These are phyloP conservation scores for Clitarchus hookeri DNA, from an alignment of 2,888 invertebrate genomes.

Conservation along the genomic window DNA sequence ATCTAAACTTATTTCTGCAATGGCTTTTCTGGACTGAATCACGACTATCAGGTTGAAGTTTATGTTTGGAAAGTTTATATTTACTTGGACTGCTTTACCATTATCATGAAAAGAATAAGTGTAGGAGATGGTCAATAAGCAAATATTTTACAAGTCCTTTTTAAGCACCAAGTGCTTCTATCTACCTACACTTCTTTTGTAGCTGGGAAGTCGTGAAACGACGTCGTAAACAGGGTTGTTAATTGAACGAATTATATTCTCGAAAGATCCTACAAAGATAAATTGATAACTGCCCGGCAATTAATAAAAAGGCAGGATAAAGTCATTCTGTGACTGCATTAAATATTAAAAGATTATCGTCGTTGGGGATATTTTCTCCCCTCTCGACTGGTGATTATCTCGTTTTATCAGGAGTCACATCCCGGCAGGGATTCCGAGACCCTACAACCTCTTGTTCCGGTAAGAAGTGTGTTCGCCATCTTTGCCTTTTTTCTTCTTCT, in stretches of 20 bases:
- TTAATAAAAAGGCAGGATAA: background rate
- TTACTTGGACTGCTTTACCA: too few species aligned
- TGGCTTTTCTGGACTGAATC: too few species aligned
- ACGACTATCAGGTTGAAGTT: too few species aligned
- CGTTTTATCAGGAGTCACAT: background rate
- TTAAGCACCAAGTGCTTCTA: too few species aligned
- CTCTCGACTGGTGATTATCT: background rate
- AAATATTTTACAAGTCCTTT: too few species aligned
- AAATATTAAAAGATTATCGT: constrained; percentile 5
- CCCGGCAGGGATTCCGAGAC: background rate
- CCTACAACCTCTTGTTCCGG: background rate
- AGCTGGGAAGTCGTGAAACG: background rate
- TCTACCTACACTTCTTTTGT: too few species aligned
- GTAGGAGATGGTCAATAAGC: too few species aligned
- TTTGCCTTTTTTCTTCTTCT: background rate
- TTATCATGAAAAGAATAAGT: too few species aligned
- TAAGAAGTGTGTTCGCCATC: background rate
- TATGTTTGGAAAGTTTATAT: too few species aligned
- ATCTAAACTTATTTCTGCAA: too few species aligned
- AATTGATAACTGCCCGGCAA: background rate
- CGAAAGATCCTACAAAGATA: background rate
- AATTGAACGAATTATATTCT: background rate
- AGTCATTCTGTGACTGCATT: background rate
- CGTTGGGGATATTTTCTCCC: background rate
- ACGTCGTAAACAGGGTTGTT: background rate